These are phyloP conservation scores for Papilio xuthus DNA, from an alignment of 1,140 invertebrate genomes.

Conservation along the genomic window DNA sequence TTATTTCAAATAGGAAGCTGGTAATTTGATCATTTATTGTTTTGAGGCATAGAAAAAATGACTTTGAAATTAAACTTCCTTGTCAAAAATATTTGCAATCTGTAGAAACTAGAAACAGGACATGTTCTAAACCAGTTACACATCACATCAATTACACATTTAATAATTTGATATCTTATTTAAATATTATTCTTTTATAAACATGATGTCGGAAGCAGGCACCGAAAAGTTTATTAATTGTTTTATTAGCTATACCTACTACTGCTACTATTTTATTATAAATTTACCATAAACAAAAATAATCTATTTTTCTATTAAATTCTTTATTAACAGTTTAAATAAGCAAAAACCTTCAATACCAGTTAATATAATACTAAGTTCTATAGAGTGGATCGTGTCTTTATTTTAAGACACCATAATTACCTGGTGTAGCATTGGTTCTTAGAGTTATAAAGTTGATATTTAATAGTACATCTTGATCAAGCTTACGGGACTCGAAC, in stretches of 20 bases:
- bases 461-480: constrained; percentile 65
- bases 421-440: constrained; percentile 66
- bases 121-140: neutral
- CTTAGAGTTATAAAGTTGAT: constrained; percentile 59
- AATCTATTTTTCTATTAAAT: no score
- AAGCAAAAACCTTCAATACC: no score
- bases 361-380: neutral
- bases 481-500: constrained; percentile 57
- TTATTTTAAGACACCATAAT: neutral
- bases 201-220: no score
- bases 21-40: neutral
- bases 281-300: no score
- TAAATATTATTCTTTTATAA: neutral
- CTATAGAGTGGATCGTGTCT: neutral
- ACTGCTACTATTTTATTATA: no score
- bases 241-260: no score
- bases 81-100: neutral
- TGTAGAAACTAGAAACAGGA: neutral
- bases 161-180: neutral
- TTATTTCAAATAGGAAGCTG: neutral
- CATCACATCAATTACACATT: no score
- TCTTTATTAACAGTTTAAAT: no score
- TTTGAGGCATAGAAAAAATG: neutral
- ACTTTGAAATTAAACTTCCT: constrained; percentile 10
- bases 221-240: no score